Evolutionary conservation across 2,888 invertebrate genomes (phyloP), one percentile per base, ranked within the genome.

Genomic region (Epirrhoe tristata): DNA sequence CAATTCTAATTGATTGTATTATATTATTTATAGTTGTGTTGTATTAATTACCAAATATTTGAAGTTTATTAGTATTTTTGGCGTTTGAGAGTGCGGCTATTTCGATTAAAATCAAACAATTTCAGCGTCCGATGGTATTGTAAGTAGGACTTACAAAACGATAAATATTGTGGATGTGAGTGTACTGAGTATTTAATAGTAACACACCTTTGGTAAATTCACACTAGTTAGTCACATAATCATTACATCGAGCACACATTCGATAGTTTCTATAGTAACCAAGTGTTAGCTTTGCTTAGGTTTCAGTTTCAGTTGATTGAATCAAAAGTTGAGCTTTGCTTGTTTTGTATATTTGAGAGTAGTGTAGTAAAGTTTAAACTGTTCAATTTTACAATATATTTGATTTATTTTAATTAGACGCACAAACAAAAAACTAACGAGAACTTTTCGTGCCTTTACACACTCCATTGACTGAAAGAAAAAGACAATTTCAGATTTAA

Each of bases 81-180:
- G 48, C 16, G 62, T 57, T 58, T 58, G 36, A 58, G 36, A 54
- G 34, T 58, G 31, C 53, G 61, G 48, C 12, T 34, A 59, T 52
- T 52, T 63, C 32, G 52, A 60, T 53, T 14, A 17, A 2, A 56
- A 53, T 58, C n/a, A 0, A 57, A 53, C 61, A 36, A 57, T 63
- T 60, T 50, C 63, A 63, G 50, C 63, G 60, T 57, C 57, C 17
- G 60, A 63, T 63, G 46, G 36, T 58, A 34, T 50, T 61, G 58
- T 67, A 55, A 58, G 66, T 58, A 63, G 62, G 63, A 56, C 51
- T 58, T 39, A 43, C 17, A 46, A 48, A 53, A 31, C 43, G 12
- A n/a, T 34, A 51, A 24, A 6, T 58, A 31, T 55, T 55, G 39
- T 56, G 51, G 53, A 10, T 60, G 63, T 63, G 39, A 59, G n/a